Percentiles rank a stretch among this genome's conserved stretches.
phyloP scores from a whole-genome alignment of 2,797 vertebrate genomes.

The Gephyroberyx darwinii region DNA sequence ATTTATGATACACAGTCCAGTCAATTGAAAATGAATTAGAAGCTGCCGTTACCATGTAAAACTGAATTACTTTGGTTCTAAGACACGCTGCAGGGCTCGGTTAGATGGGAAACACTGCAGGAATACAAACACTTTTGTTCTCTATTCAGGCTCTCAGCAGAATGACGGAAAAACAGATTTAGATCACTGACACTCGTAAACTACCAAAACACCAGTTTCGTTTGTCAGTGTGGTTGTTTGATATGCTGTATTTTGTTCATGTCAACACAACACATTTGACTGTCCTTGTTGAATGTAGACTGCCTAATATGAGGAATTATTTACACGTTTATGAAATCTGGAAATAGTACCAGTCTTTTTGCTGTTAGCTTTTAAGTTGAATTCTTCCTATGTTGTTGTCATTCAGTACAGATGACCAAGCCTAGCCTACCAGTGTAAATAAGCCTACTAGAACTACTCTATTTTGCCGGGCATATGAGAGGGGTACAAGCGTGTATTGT shows the following conservation, averaged over 20 bases:
- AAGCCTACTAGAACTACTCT: background rate
- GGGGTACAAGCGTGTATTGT: background rate
- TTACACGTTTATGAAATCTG: too few species aligned
- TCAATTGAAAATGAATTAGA: background rate
- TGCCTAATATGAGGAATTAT: too few species aligned
- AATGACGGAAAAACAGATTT: background rate
- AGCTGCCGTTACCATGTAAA: constrained; percentile 3
- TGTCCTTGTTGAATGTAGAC: background rate
- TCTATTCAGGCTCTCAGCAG: background rate
- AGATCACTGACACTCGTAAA: background rate
- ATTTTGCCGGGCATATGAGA: too few species aligned
- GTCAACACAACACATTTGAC: background rate
- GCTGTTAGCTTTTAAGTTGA: background rate
- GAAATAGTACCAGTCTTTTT: background rate
- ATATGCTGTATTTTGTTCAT: background rate
- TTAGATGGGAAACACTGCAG: background rate
- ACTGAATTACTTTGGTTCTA: background rate
- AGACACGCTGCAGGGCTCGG: background rate
- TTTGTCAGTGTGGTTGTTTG: background rate
- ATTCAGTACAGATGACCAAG: background rate
- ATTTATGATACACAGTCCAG: background rate
- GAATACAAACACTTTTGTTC: background rate
- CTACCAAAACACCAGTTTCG: background rate
- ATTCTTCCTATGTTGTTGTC: background rate
- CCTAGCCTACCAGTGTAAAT: background rate